These are phyloP conservation scores for Trachemys scripta DNA, from an alignment of 2,113 vertebrate species.

Conservation along the genomic window DNA sequence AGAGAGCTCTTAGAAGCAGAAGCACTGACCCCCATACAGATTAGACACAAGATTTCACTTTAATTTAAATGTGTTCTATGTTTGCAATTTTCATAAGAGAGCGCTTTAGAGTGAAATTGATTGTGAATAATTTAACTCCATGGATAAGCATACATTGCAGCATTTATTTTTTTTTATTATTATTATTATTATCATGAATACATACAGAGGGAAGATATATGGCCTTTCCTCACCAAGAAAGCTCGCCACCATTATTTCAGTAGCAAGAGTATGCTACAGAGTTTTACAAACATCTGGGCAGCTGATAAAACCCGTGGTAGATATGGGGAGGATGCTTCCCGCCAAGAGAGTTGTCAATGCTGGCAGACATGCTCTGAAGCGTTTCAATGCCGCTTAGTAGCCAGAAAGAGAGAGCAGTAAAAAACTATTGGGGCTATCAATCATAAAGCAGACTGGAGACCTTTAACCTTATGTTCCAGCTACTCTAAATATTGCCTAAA, in stretches of 20 bases:
- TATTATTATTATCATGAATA: neutral
- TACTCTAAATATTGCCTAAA: slow-evolving; percentile 40
- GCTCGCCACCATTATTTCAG: neutral
- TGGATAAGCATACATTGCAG: neutral
- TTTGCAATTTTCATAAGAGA: slow-evolving; percentile 19
- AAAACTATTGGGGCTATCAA: neutral
- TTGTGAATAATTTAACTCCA: slow-evolving; percentile 42
- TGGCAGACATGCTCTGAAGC: neutral
- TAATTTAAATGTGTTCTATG: slow-evolving; percentile 29
- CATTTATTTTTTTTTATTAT: neutral
- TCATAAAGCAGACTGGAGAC: slow-evolving; percentile 35
- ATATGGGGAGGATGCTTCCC: neutral
- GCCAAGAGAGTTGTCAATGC: neutral
- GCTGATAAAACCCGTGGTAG: slow-evolving; percentile 4
- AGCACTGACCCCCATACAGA: neutral
- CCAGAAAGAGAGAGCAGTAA: neutral
- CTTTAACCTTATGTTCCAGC: slow-evolving; percentile 53
- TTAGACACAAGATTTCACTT: slow-evolving; percentile 20
- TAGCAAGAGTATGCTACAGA: neutral
- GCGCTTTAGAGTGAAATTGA: slow-evolving; percentile 16
- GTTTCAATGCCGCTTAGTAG: neutral
- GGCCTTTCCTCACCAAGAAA: neutral
- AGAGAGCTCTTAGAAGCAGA: slow-evolving; percentile 1
- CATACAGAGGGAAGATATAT: neutral
- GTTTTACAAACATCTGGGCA: neutral